phyloP scores from a whole-genome alignment of 30 jellyfish, hydroid and myxozoan genomes.

The Hydractinia echinata region DNA sequence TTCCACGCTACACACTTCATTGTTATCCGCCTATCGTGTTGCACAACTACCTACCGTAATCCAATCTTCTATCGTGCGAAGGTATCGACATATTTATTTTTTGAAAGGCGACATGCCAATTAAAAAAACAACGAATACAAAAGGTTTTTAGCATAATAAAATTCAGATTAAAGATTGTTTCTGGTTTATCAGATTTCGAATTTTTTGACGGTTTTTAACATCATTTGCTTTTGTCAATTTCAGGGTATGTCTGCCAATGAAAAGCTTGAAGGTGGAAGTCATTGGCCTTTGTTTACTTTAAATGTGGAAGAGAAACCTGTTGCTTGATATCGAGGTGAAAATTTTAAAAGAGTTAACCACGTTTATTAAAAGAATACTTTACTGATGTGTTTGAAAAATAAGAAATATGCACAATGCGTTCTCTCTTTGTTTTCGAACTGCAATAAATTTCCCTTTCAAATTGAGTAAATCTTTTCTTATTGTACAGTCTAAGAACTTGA shows the following conservation, averaged over 20 bases:
- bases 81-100: conserved; percentile 33
- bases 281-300: conserved; percentile 92
- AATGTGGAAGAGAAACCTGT: conserved; percentile 51
- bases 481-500: too few species aligned
- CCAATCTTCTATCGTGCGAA: conserved; percentile 41
- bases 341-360: not conserved
- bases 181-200: not conserved
- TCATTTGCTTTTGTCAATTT: not conserved
- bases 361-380: not conserved
- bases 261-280: conserved; percentile 78
- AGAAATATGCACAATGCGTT: too few species aligned
- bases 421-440: too few species aligned
- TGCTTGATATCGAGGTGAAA: conserved; percentile 56
- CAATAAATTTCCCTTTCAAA: too few species aligned
- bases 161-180: not conserved
- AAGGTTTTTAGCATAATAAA: too few species aligned
- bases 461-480: too few species aligned
- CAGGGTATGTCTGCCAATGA: conserved; percentile 86
- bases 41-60: conserved; percentile 81
- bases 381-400: too few species aligned
- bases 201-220: not conserved
- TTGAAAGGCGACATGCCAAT: not conserved
- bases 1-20: conserved; percentile 77
- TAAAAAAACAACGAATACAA: not conserved
- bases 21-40: conserved; percentile 80